Base-by-base conservation (phyloP, 2,113 vertebrate genomes). In the Festucalex cinctus region DNA sequence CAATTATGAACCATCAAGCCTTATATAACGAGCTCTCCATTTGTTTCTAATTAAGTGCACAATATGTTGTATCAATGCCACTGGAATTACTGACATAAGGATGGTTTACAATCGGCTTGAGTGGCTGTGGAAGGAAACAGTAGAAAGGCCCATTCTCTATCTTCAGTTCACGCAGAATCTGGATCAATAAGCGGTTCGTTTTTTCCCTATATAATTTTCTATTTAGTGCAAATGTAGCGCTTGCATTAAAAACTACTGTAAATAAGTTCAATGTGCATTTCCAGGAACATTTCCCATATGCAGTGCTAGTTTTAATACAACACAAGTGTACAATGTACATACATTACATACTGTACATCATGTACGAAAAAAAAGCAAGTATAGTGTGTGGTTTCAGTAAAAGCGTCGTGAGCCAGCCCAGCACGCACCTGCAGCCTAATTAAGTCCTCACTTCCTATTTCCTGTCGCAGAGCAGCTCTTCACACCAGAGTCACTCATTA, bases 1-100 rank as follows among this genome's bases (percentile, higher is more conserved):
- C 62, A 58, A 71, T 71, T 80, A 36, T 79, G 80, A 86, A 63
- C 81, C 77, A 86, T 71, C 12, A 0, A 53, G 67, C 49, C 71
- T 81, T 79, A 70, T 68, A 68, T 77, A 77, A 80, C 41, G 17
- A 57, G 14, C 46, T 9, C 60, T 60, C 58, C 43, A 70, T 77
- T 75, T 73, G 37, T 69, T 81, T 63, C 62, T 66, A 28, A 59
- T 19, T 17, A 51, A 14, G 46, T 56, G 62, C 20, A 49, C n/a
- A 69, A 51, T 70, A 68, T 56, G 57, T 20, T 26, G 48, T 12
- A 13, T 67, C 53, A 35, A 8, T 44, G 1, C 20, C 69, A 56
- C 75, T 71, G 43, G 28, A 69, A 60, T 28, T 64, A 12, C 13
- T 81, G 36, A 59, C 8, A 8, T 48, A 63, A 37, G 22, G 28